Percentiles rank a stretch among this genome's conserved stretches.
These are phyloP conservation scores for Erebia aethiops DNA, from an alignment of 2,888 invertebrate species.

Conservation along the genomic window DNA sequence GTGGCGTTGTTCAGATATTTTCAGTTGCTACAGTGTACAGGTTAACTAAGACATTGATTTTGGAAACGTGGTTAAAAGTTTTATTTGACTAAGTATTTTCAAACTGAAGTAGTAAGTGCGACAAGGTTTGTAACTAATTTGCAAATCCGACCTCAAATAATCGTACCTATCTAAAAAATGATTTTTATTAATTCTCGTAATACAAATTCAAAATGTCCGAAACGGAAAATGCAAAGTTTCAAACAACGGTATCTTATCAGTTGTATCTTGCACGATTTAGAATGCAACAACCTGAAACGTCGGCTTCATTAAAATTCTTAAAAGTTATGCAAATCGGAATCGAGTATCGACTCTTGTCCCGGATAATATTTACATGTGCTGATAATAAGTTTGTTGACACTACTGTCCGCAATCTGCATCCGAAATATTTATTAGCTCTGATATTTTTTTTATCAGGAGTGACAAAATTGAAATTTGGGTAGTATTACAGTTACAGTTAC, in stretches of 20 bases:
- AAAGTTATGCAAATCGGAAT: constrained; percentile 9
- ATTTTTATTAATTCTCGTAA: not conserved
- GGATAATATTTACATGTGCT: constrained; percentile 6
- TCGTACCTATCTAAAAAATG: not conserved
- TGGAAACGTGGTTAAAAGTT: too few relatives aligned
- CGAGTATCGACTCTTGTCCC: not conserved
- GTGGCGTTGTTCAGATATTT: too few relatives aligned
- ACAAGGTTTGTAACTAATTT: not conserved
- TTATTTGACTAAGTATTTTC: too few relatives aligned
- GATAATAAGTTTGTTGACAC: constrained; percentile 14
- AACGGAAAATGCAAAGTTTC: constrained; percentile 20
- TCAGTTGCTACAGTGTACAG: too few relatives aligned
- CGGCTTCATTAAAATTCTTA: constrained; percentile 20
- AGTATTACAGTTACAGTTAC: too few relatives aligned
- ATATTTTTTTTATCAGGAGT: too few relatives aligned
- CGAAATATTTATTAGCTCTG: not conserved
- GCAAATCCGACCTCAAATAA: not conserved
- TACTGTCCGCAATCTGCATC: constrained; percentile 4
- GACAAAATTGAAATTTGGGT: too few relatives aligned
- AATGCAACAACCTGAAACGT: constrained; percentile 29
- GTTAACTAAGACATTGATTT: too few relatives aligned
- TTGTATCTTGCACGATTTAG: constrained; percentile 25
- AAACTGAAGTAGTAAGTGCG: not conserved
- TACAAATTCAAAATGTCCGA: constrained; percentile 7
- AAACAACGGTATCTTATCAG: constrained; percentile 28